Percentiles rank a stretch among this genome's conserved stretches.
These are phyloP conservation scores for Diorhabda elongata DNA, from an alignment of 1,140 invertebrate genomes.

Conservation along the genomic window DNA sequence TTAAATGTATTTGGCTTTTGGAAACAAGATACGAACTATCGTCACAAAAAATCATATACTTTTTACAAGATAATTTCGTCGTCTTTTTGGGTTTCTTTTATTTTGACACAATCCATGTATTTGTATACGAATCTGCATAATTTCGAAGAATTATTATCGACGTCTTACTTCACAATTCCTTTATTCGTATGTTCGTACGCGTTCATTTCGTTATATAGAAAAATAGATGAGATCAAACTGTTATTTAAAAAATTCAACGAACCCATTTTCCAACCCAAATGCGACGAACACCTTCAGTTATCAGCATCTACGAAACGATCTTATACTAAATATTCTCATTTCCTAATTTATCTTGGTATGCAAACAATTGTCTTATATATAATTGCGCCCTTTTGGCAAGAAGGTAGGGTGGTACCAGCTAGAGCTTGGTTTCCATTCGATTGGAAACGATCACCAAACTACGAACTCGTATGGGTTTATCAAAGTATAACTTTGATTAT, in stretches of 20 bases:
- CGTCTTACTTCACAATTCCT: background rate
- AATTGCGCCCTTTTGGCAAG: background rate
- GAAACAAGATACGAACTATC: background rate
- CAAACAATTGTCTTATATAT: background rate
- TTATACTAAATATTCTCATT: background rate
- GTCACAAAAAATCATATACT: background rate
- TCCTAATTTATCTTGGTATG: background rate
- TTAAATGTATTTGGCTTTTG: background rate
- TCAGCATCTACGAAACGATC: background rate
- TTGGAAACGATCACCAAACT: constrained; percentile 8
- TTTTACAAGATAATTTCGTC: background rate
- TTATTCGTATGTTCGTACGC: background rate
- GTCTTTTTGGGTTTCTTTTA: background rate
- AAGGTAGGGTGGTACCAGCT: background rate
- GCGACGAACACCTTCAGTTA: background rate
- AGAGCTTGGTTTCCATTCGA: constrained; percentile 9
- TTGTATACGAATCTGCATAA: background rate
- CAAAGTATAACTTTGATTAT: background rate
- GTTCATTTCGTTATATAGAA: background rate
- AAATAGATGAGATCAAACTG: background rate
- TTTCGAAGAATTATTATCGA: background rate
- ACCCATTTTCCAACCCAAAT: constrained; percentile 4
- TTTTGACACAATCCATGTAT: background rate
- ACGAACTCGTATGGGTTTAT: background rate
- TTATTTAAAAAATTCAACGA: constrained; percentile 3